Evolutionary conservation across 2,797 vertebrate species (phyloP), one percentile per base, ranked within the genome.

Genomic region (Sebastes diploproa): DNA sequence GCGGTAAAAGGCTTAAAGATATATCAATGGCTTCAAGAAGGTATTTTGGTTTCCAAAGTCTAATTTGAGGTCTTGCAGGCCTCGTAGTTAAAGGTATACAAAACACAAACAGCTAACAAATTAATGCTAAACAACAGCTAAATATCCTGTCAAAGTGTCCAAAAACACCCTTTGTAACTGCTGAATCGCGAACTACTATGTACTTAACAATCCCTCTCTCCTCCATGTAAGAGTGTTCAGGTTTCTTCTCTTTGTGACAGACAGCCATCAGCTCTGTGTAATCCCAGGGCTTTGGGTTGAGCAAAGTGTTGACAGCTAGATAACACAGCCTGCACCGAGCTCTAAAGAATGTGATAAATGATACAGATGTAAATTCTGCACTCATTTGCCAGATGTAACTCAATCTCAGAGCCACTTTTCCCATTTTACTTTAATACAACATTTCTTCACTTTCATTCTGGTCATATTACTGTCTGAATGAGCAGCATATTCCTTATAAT

Each of bases 231-330:
- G 18, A 13, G 6, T n/a, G 30, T 69, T 80, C 46, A 64, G 64
- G 65, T 73, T 75, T 75, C 72, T 67, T 70, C 22, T 60, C 55
- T 58, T 10, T 81, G 25, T 91, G 91, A 92, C 84, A 82, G 90
- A 89, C 76, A 90, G 79, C 77, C 77, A 75, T 90, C 86, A 79
- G 70, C 81, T 83, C 75, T 70, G 58, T 81, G 67, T 91, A 91
- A 93, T 93, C 87, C 88, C 50, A 27, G 50, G 75, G 86, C 81
- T 91, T 90, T 80, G 59, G 78, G 62, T 68, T 5, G 23, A 82
- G 78, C 77, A 61, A 72, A 10, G 88, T 84, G 91, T 88, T 91
- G 89, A 93, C 87, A 92, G 87, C 74, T 62, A 91, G 82, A 91
- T 84, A 88, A 87, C 89, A 82, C 89, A 89, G 89, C 86, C 78